Conservation (phyloP, 2,888 invertebrate species). For the Choreutis nemorana region DNA sequence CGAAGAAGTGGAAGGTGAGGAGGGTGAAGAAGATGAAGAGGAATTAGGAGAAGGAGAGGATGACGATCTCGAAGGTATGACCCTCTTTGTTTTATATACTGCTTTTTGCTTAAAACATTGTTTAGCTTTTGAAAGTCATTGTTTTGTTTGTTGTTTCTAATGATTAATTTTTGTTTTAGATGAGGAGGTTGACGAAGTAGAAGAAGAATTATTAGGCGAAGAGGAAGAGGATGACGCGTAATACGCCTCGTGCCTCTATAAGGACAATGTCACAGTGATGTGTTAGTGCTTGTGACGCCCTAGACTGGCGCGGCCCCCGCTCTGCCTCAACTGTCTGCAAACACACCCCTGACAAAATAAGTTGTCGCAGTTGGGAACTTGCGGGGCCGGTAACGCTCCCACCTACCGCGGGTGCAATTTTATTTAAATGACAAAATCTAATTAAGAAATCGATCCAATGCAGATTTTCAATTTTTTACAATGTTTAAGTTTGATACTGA, state of each 20-base stretch:
- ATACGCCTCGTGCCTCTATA: constrained; percentile 55
- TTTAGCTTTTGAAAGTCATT: too few relatives aligned
- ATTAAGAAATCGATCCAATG: constrained; percentile 59
- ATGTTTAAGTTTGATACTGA: constrained; percentile 55
- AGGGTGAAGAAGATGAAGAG: constrained; percentile 70
- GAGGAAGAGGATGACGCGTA: constrained; percentile 65
- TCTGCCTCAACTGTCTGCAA: constrained; percentile 49
- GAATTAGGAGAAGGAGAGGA: constrained; percentile 70
- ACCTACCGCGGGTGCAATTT: constrained; percentile 62
- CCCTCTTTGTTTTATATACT: too few relatives aligned
- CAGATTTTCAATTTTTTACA: constrained; percentile 53
- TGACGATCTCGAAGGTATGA: constrained; percentile 72
- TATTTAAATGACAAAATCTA: constrained; percentile 64
- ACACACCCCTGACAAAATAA: constrained; percentile 5
- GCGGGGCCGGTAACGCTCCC: constrained; percentile 56
- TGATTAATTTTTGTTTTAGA: constrained; percentile 48
- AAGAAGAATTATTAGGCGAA: constrained; percentile 57
- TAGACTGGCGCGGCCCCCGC: constrained; percentile 54
- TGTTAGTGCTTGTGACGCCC: constrained; percentile 62
- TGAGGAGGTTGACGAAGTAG: constrained; percentile 60
- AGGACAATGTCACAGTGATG: constrained; percentile 68
- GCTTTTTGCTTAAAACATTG: too few relatives aligned
- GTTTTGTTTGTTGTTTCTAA: too few relatives aligned
- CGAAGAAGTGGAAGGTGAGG: constrained; percentile 69
- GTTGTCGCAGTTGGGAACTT: constrained; percentile 45